These are phyloP conservation scores for Dipodomys merriami DNA, from an alignment of 2,113 vertebrate species.

Conservation along the genomic window DNA sequence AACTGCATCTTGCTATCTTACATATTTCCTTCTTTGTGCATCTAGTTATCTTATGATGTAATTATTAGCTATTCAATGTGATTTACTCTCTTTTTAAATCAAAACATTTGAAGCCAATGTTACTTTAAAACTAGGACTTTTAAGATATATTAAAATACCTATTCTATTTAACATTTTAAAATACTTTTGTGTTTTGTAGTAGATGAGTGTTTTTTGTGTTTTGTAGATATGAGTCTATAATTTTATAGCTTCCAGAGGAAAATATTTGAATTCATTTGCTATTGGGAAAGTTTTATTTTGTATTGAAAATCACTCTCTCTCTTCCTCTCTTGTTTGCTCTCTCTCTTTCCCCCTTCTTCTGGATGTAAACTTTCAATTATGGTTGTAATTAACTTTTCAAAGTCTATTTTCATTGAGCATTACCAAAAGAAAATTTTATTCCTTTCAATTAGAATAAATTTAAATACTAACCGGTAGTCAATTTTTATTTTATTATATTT, in stretches of 20 bases:
- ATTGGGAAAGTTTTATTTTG: not conserved
- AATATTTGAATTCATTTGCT: slow-evolving; percentile 8
- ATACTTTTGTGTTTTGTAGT: not conserved
- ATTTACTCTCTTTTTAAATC: not conserved
- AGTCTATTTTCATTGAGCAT: slow-evolving; percentile 9
- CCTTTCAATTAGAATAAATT: not conserved
- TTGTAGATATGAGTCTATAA: not conserved
- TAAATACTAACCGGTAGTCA: not conserved
- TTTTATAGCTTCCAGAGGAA: not conserved
- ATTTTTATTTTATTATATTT: not conserved
- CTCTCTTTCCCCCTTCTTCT: no score
- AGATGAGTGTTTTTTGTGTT: no score
- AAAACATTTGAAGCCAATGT: not conserved
- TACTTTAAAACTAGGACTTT: not conserved
- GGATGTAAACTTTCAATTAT: not conserved
- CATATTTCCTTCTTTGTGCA: not conserved
- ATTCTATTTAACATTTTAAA: not conserved
- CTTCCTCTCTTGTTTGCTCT: no score
- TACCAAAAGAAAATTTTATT: not conserved
- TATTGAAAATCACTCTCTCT: not conserved
- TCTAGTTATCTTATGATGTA: not conserved
- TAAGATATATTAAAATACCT: not conserved
- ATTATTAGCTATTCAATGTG: not conserved
- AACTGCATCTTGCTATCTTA: not conserved
- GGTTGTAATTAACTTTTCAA: not conserved